Base-by-base conservation (phyloP, 1,140 invertebrate species). In the Heliconius hewitsoni region DNA sequence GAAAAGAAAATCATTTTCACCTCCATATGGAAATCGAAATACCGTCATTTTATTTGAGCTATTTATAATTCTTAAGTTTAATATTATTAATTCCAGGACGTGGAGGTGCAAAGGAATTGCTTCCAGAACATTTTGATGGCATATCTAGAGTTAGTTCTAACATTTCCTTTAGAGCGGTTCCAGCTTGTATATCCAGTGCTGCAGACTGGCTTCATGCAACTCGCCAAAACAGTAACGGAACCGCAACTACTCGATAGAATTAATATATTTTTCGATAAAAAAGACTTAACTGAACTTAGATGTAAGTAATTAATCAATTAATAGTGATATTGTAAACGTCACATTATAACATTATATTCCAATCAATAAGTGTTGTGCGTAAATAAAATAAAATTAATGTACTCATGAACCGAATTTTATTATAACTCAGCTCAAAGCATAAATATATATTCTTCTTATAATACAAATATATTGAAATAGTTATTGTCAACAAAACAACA, bases 101-200 rank as follows among this genome's bases (percentile, higher is more conserved):
- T 93, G 46, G 95, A 96, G 76, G 95, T 95, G 6, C 95, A 95
- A 89, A 93, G 95, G 77, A 93, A 93, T 75, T 95, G 95, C 66
- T 94, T 95, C 82, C 95, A 95, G 77, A 96, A 96, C 85, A 96
- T 95, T 70, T 90, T 96, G 80, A 95, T 95, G 90, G 95, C 95
- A 76, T 96, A 95, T 87, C 88, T 96, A 80, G 95, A 96, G 82
- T 83, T 96, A 52, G 90, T 96, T 30, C 88, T 95, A 71, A 95
- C 95, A 46, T 95, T 96, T 84, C 94, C 95, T 3, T 83, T 95
- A 70, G 94, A 95, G 55, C 93, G 95, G 76, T 95, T 96, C 77
- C 93, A 95, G 57, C 91, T 95, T 34, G 89, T 96, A 23, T 93
- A 94, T 30, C 91, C 94, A 13, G 94, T 96, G 3, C 84, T 96